Conservation (phyloP, 37 sponge, comb jelly and placozoan species). For the Halisarca cf. caerulea region DNA sequence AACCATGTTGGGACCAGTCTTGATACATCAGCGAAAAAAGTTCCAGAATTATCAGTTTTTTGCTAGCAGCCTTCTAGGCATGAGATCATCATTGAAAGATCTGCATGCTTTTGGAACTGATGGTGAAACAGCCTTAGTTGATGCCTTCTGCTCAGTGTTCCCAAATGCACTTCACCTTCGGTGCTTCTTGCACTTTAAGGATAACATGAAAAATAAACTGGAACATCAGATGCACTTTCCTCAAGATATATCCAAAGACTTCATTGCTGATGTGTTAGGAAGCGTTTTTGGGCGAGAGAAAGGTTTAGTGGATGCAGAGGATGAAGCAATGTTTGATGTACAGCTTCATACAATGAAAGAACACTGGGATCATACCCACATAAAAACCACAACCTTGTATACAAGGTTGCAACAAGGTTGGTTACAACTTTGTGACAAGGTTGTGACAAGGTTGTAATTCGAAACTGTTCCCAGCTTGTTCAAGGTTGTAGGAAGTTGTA, state of each 20-base stretch:
- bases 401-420: no score
- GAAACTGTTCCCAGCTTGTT: no score
- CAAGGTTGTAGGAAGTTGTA: no score
- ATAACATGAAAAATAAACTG: constrained; percentile 31
- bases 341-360: background rate
- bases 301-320: constrained; percentile 43
- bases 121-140: constrained; percentile 34
- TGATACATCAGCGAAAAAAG: constrained; percentile 28
- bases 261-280: no score
- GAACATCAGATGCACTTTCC: background rate
- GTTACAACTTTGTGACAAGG: no score
- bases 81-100: no score
- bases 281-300: no score
- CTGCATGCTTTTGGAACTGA: constrained; percentile 40
- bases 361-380: constrained; percentile 11
- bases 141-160: constrained; percentile 33
- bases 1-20: constrained; percentile 24
- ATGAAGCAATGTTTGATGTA: constrained; percentile 21
- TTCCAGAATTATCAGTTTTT: constrained; percentile 24
- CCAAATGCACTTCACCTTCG: constrained; percentile 44
- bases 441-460: no score
- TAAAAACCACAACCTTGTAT: no score
- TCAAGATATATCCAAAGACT: constrained; percentile 24
- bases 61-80: no score
- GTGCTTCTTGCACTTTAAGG: constrained; percentile 50